These are phyloP conservation scores for Genyomyrus donnyi DNA, from an alignment of 2,113 vertebrate genomes.

Conservation along the genomic window DNA sequence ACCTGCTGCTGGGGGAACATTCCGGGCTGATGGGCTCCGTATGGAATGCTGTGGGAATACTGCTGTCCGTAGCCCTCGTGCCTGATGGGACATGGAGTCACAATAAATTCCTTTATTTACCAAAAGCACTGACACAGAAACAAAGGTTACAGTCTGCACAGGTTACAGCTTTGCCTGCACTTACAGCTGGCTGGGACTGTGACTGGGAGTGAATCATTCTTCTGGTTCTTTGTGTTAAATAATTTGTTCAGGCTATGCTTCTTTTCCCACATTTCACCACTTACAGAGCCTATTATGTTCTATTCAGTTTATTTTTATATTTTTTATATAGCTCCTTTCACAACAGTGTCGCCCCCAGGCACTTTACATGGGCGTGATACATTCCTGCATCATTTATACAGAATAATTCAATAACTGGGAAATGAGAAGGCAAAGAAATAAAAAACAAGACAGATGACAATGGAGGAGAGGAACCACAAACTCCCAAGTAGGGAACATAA, in stretches of 20 bases:
- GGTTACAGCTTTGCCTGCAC: background rate
- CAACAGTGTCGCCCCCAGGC: background rate
- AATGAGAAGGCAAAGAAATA: background rate
- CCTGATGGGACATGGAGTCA: conserved; percentile 47
- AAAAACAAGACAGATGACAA: background rate
- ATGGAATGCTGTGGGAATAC: conserved; percentile 77
- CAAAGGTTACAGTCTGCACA: background rate
- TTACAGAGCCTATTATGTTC: background rate
- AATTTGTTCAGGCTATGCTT: background rate
- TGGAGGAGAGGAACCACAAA: background rate
- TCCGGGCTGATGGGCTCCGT: conserved; percentile 84
- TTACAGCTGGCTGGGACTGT: background rate
- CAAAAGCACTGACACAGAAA: background rate
- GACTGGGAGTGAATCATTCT: background rate
- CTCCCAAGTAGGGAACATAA: background rate
- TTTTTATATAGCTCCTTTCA: background rate
- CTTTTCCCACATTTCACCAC: background rate
- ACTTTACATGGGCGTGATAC: background rate
- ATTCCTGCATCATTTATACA: background rate
- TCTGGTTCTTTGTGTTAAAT: background rate
- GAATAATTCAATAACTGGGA: background rate
- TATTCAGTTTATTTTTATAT: background rate
- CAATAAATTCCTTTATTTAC: background rate
- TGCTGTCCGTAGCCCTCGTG: conserved; percentile 89
- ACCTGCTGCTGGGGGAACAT: conserved; percentile 96